Evolutionary conservation across 1,140 invertebrate genomes (phyloP).

Genomic region (Caenorhabditis elegans): WBcel235 BX284602.5:5959501-5960000

Average conservation of each 20-base stretch:
- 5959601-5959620: not conserved
- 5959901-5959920: too few relatives aligned
- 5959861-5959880: too few relatives aligned
- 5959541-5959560: not conserved
- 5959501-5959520: slow-evolving; percentile 7
- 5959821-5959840: not conserved
- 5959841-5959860: not conserved
- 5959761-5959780: slow-evolving; percentile 15
- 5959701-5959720: not conserved
- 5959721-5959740: not conserved
- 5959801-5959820: not conserved
- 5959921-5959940: too few relatives aligned
- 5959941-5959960: too few relatives aligned
- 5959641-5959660: not conserved
- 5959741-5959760: slow-evolving; percentile 3
- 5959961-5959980: too few relatives aligned
- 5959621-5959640: not conserved
- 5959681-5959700: not conserved
- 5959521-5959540: not conserved
- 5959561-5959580: not conserved
- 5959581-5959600: too few relatives aligned
- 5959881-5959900: too few relatives aligned
- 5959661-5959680: not conserved
- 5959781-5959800: not conserved
- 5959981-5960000: too few relatives aligned